These are phyloP conservation scores for Catharus minimus DNA, from an alignment of 2,113 vertebrate species.

Conservation along the genomic window DNA sequence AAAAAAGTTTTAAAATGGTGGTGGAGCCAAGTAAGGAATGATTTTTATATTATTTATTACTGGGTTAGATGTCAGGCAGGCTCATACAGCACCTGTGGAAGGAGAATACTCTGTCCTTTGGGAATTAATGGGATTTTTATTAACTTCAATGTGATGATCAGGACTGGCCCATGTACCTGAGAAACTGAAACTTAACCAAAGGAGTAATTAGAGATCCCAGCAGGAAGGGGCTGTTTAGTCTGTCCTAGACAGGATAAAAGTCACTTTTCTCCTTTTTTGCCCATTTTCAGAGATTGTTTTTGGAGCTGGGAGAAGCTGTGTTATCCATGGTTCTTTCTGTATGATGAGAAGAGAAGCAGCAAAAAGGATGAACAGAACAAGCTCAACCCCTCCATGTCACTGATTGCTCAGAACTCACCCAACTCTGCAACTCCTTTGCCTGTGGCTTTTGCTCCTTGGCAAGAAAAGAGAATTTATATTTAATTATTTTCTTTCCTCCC, in stretches of 20 bases:
- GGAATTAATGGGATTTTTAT: not conserved
- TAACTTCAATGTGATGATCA: not conserved
- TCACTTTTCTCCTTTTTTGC: not conserved
- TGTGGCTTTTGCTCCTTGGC: not conserved
- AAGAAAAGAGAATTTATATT: not conserved
- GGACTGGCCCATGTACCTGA: not conserved
- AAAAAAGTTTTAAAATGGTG: not conserved
- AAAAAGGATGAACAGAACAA: not conserved
- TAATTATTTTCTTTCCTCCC: not conserved
- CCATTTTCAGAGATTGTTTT: not conserved
- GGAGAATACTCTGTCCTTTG: not conserved
- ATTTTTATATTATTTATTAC: not conserved
- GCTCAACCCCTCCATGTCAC: rapidly evolving
- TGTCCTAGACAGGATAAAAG: not conserved
- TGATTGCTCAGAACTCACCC: not conserved
- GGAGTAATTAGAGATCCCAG: not conserved
- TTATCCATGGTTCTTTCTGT: not conserved
- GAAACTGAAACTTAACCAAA: not conserved
- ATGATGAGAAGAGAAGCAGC: not conserved
- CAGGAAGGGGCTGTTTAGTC: not conserved
- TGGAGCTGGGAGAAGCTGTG: not conserved
- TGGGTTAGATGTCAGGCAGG: not conserved
- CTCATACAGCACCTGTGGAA: not conserved
- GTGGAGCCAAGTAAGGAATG: not conserved
- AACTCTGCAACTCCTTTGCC: not conserved